These are phyloP conservation scores for Rhipidura dahli DNA, from an alignment of 2,113 vertebrate genomes.

Conservation along the genomic window DNA sequence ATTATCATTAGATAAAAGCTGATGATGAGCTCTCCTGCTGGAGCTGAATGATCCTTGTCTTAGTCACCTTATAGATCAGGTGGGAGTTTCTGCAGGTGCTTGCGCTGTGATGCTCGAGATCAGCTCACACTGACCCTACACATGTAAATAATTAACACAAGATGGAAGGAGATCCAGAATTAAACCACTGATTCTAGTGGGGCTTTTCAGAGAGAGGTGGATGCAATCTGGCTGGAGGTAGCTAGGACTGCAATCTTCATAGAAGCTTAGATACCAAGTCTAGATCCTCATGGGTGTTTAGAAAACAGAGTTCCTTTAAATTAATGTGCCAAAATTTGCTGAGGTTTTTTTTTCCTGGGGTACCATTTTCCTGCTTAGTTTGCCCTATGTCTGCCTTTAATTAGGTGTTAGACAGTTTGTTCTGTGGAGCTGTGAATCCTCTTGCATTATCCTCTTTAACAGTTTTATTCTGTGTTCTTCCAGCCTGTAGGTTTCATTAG, in stretches of 20 bases:
- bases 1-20: neutral
- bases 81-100: neutral
- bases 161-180: neutral
- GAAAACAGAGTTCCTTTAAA: neutral
- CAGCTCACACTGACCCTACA: neutral
- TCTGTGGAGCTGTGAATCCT: neutral
- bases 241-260: neutral
- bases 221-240: neutral
- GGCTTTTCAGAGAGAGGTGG: neutral
- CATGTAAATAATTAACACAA: neutral
- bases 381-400: neutral
- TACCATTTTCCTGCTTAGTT: neutral
- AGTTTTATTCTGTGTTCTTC: neutral
- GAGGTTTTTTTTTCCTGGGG: fast-evolving
- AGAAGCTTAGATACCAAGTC: neutral
- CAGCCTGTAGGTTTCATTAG: neutral
- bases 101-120: neutral
- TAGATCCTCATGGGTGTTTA: neutral
- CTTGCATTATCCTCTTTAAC: neutral
- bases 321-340: neutral
- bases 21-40: neutral
- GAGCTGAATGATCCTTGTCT: neutral
- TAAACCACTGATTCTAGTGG: neutral
- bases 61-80: neutral
- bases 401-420: neutral